Evolutionary conservation across 2,888 invertebrate genomes (phyloP).

Genomic region (Apotomis capreana): DNA sequence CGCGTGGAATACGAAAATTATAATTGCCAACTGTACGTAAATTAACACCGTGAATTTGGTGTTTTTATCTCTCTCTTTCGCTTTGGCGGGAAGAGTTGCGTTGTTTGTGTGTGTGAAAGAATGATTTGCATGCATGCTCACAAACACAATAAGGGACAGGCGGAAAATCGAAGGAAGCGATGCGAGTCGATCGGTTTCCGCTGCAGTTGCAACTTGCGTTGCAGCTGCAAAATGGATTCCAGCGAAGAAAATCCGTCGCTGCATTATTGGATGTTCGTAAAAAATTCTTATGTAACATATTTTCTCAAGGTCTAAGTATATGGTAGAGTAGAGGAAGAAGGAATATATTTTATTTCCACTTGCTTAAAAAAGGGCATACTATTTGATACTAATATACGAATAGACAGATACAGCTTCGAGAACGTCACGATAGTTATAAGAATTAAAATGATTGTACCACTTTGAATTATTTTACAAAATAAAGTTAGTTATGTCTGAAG

Average conservation of each 20-base stretch:
- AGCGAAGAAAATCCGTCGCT: constrained; percentile 44
- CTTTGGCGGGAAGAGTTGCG: constrained; percentile 48
- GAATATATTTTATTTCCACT: too few relatives aligned
- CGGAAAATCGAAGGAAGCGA: constrained; percentile 76
- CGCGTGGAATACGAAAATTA: constrained; percentile 77
- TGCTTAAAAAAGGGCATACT: too few relatives aligned
- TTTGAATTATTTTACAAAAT: too few relatives aligned
- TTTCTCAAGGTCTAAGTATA: too few relatives aligned
- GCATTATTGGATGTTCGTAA: constrained; percentile 26
- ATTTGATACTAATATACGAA: too few relatives aligned
- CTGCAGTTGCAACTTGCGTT: constrained; percentile 53
- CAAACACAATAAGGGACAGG: constrained; percentile 78
- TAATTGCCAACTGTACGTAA: constrained; percentile 83
- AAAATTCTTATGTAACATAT: background rate
- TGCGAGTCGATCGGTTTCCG: constrained; percentile 69
- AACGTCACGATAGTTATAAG: too few relatives aligned
- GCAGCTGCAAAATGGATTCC: constrained; percentile 69
- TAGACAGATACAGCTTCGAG: too few relatives aligned
- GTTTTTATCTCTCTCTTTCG: constrained; percentile 57
- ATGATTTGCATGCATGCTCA: constrained; percentile 78
- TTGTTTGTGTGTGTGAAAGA: constrained; percentile 51
- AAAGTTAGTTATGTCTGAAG: too few relatives aligned
- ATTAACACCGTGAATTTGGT: constrained; percentile 80
- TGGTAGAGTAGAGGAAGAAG: too few relatives aligned
- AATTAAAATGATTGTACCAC: too few relatives aligned